Base-by-base conservation (phyloP, 2,797 vertebrate species). In the Crenuchus spilurus region DNA sequence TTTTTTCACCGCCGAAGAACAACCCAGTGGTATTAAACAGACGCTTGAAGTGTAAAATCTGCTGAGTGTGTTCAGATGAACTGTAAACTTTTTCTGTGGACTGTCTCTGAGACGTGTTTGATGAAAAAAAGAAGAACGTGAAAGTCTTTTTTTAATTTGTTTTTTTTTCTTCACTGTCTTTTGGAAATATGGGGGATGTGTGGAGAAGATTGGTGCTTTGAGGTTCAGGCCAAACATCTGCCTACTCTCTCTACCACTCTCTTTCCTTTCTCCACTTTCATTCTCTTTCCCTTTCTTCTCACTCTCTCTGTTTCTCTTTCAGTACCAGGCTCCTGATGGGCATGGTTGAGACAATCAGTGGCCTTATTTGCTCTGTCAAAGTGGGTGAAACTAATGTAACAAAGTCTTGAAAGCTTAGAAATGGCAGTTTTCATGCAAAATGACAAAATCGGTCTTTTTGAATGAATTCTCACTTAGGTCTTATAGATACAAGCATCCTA, bases 201-300 rank as follows among this genome's bases (percentile, higher is more conserved):
- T 76, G 68, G 74, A 60, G 79, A 85, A 76, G 79, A 84, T 62
- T 73, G 60, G 22, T 13, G 54, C 90, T 93, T 94, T 94, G 90
- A 92, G 90, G 88, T 84, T 6, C 31, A 72, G 70, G 84, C 90
- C 92, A 94, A 88, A 92, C 89, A 92, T 93, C 90, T 93, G 90
- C 84, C 84, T 81, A 76, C 80, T 85, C 83, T 82, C 70, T 85
- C 37, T 16, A 11, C 46, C 70, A 62, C 41, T 37, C 48, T 58
- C 39, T 44, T n/a, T 61, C 65, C 54, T 35, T 61, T 39, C n/a
- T n/a, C n/a, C n/a, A n/a, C n/a, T n/a, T n/a, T n/a, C n/a, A n/a
- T n/a, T 82, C 70, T 85, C n/a, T 44, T 46, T 44, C 62, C 70
- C 22, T 37, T 62, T 60, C 72, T n/a, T 70, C 31, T 78, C 66